Conservation (phyloP, 2,113 vertebrate species). For the Pelvicachromis taeniatus region DNA sequence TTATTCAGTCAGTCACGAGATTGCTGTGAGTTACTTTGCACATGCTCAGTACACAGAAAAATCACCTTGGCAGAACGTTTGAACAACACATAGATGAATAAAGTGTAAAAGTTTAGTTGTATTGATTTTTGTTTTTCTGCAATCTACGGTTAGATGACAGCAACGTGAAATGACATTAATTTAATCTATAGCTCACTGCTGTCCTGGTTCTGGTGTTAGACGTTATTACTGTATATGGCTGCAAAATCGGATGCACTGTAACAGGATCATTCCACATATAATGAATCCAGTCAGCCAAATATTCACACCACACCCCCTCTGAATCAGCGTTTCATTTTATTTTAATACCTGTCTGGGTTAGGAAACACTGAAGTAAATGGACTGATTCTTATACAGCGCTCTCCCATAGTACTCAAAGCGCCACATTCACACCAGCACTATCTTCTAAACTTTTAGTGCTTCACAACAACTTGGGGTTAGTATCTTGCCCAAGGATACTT, state of each 20-base stretch:
- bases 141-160: not conserved
- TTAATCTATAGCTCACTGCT: not conserved
- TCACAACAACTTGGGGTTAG: too few species aligned
- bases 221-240: not conserved
- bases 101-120: not conserved
- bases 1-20: not conserved
- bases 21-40: not conserved
- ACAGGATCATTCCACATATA: not conserved
- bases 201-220: not conserved
- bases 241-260: not conserved
- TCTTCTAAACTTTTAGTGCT: too few species aligned
- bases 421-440: too few species aligned
- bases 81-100: not conserved
- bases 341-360: not conserved
- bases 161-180: too few species aligned
- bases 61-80: not conserved
- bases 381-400: too few species aligned
- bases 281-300: not conserved
- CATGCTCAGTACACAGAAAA: not conserved
- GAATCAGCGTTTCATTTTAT: not conserved
- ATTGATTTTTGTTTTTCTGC: not conserved
- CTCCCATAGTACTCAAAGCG: too few species aligned
- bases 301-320: not conserved
- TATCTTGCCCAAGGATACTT: too few species aligned
- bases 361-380: not conserved